Evolutionary conservation across 2,888 invertebrate genomes (phyloP), one percentile per base, ranked within the genome.

Genomic region (Drosophila mayaguana): DNA sequence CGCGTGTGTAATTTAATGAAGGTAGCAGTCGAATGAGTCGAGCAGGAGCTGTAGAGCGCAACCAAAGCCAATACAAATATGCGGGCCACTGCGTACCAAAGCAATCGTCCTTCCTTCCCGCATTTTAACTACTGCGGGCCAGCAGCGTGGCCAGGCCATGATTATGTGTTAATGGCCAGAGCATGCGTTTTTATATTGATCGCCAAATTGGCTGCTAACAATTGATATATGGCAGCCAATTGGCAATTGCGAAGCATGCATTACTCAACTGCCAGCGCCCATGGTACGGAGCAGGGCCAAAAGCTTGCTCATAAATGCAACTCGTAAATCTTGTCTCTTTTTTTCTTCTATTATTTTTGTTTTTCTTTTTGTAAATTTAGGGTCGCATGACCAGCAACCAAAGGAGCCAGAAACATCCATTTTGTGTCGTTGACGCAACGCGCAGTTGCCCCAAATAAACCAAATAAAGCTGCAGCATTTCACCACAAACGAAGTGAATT

Each of bases 131-230:
- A 61, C 34, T 36, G 50, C 61, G 43, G 45, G 43, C 67, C 50
- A 50, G 50, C 50, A 34, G 8, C 50, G 3, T 50, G 50, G 32
- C 32, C 18, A 7, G 4, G 14, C 50, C 22, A 53, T 38, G 36
- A 38, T 53, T 53, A 53, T 76, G 75, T 65, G 53, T 53, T 60
- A 38, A 38, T 38, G 38, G 53, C n/a, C 50, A 42, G 38, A 36
- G 43, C 50, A 84, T 75, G 79, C 81, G 77, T 67, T 76, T 78
- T 78, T 84, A 75, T 84, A 85, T 81, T 75, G 85, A 81, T 78
- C 85, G 77, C 80, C 81, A 78, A 85, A 88, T 88, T 88, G 85
- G 83, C 81, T 81, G 81, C 88, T 78, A 85, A 81, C 83, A 83
- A 85, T 83, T 86, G 88, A 86, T 86, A 79, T 78, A 85, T 80